A percentile compares a stretch with the other conserved stretches of the same genome.
Evolutionary conservation across 2,888 invertebrate genomes (phyloP).

Genomic region (Pristionchus exspectatus): DNA sequence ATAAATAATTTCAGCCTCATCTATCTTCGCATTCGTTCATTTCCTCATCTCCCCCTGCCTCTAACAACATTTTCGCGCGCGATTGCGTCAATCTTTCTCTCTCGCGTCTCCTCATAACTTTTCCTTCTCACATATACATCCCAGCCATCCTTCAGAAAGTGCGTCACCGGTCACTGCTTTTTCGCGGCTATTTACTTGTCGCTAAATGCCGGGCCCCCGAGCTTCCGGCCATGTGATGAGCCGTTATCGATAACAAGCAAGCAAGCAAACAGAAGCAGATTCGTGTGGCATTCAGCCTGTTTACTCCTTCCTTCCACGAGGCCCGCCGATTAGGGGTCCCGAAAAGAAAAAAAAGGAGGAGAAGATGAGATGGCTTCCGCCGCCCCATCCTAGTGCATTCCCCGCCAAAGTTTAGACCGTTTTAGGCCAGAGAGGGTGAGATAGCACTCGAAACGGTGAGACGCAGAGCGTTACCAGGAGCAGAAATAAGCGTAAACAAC

Average conservation of each 20-base stretch:
- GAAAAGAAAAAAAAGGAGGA: not conserved
- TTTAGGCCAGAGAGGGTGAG: not conserved
- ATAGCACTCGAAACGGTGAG: not conserved
- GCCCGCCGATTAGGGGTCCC: not conserved
- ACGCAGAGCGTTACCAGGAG: not conserved
- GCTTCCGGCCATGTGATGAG: conserved; percentile 40
- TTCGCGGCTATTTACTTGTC: conserved; percentile 31
- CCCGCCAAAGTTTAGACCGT: not conserved
- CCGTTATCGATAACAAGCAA: not conserved
- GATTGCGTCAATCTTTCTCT: not conserved
- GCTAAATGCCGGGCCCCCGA: not conserved
- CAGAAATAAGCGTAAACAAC: not conserved
- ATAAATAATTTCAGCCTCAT: too few relatives aligned
- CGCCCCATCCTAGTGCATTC: not conserved
- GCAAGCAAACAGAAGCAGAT: not conserved
- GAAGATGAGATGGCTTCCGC: not conserved
- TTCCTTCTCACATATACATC: not conserved
- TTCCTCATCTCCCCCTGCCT: not conserved
- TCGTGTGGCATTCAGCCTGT: not conserved
- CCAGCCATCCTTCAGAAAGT: not conserved
- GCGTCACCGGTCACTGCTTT: not conserved
- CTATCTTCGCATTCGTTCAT: not conserved
- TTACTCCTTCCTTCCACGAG: not conserved
- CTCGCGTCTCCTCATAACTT: not conserved
- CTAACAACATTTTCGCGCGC: conserved; percentile 34